phyloP scores from a whole-genome alignment of 2,888 invertebrate species.

The Scaptodrosophila latifasciaeformis region DNA sequence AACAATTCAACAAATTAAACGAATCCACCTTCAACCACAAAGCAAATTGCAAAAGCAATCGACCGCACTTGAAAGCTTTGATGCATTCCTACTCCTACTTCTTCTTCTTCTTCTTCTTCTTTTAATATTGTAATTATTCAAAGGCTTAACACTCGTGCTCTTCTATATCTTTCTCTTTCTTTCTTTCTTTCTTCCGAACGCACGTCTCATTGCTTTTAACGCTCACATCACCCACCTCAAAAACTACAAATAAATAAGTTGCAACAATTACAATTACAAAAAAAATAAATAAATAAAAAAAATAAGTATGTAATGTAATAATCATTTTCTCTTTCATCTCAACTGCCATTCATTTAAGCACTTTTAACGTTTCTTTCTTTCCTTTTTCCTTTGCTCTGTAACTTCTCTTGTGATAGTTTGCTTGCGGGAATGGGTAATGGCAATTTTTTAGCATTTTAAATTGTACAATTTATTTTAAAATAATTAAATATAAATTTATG shows the following conservation, averaged over 20 bases:
- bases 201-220: too few relatives aligned
- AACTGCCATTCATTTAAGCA: too few relatives aligned
- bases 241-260: too few relatives aligned
- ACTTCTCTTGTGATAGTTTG: conserved; percentile 57
- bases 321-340: too few relatives aligned
- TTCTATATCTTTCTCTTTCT: conserved; percentile 16
- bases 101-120: conserved; percentile 12
- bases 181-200: too few relatives aligned
- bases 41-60: conserved; percentile 18
- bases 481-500: too few relatives aligned
- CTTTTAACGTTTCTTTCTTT: too few relatives aligned
- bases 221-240: too few relatives aligned
- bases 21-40: conserved; percentile 21
- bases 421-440: conserved; percentile 75
- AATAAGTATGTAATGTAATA: too few relatives aligned
- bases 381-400: conserved; percentile 38
- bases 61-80: not conserved
- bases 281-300: too few relatives aligned
- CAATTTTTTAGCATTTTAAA: conserved; percentile 67
- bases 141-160: conserved; percentile 10
- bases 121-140: not conserved
- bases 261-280: too few relatives aligned
- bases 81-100: conserved; percentile 4
- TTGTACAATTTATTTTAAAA: conserved; percentile 17
- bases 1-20: conserved; percentile 20